Percentiles rank a stretch among this genome's conserved stretches.
Conservation (phyloP, 2,797 vertebrate species). For the Xiphorhynchus erythropygius region DNA sequence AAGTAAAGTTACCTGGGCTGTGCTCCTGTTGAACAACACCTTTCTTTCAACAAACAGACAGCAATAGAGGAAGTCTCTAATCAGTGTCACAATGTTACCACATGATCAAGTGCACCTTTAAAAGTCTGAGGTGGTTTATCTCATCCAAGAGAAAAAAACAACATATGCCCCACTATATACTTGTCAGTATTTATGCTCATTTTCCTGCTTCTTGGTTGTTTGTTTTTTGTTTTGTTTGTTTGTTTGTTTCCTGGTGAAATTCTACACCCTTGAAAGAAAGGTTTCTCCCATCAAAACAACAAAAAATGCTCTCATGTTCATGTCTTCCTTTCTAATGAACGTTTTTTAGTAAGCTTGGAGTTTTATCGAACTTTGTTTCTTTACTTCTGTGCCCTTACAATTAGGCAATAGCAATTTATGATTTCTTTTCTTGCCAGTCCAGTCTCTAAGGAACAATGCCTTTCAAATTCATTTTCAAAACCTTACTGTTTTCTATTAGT, state of each 20-base stretch:
- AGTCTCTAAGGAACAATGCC: not conserved
- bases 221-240: too few relatives aligned
- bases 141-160: not conserved
- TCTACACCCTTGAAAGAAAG: not conserved
- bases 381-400: not conserved
- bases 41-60: not conserved
- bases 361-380: not conserved
- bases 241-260: not conserved
- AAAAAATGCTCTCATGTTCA: not conserved
- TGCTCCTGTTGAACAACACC: not conserved
- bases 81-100: not conserved
- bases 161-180: not conserved
- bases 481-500: not conserved
- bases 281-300: not conserved
- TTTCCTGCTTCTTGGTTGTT: not conserved
- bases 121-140: not conserved
- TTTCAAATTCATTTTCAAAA: slow-evolving; percentile 5
- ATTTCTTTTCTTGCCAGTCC: not conserved
- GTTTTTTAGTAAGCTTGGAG: not conserved
- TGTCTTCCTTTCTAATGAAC: not conserved
- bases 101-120: not conserved
- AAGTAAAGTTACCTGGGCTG: not conserved
- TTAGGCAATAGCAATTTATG: not conserved
- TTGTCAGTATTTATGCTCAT: not conserved
- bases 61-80: not conserved